phyloP scores from a whole-genome alignment of 2,888 invertebrate species.

The Norana najaformis region DNA sequence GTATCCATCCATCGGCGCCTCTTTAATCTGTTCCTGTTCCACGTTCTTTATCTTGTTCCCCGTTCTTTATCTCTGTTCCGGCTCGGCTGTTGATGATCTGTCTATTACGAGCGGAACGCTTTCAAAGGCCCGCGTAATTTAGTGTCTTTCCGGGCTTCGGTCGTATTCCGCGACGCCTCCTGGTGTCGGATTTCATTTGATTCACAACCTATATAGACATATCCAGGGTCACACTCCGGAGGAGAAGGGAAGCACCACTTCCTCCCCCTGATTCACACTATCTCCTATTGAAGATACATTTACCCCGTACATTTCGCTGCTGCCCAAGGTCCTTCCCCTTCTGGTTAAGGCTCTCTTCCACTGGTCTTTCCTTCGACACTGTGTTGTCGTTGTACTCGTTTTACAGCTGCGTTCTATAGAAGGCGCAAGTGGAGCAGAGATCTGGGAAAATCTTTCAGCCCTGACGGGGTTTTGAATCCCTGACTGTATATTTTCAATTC shows the following conservation, averaged over 20 bases:
- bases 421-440: too few species aligned
- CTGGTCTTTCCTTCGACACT: too few species aligned
- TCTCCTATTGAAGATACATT: not conserved
- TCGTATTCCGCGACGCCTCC: not conserved
- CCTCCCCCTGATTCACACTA: not conserved
- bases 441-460: too few species aligned
- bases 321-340: not conserved
- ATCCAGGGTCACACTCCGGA: not conserved
- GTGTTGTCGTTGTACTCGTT: too few species aligned
- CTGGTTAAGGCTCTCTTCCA: not conserved
- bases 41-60: not conserved
- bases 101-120: not conserved
- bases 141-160: not conserved
- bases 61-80: constrained; percentile 7
- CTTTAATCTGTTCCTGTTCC: constrained; percentile 2
- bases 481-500: too few species aligned
- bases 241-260: not conserved
- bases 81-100: constrained; percentile 5
- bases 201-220: not conserved
- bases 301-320: not conserved
- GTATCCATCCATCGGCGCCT: not conserved
- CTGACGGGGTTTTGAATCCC: too few species aligned
- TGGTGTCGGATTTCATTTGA: not conserved
- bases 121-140: not conserved
- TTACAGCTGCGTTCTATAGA: too few species aligned